Base-by-base conservation (phyloP, 2,888 invertebrate genomes). In the Stegana nigrithorax region DNA sequence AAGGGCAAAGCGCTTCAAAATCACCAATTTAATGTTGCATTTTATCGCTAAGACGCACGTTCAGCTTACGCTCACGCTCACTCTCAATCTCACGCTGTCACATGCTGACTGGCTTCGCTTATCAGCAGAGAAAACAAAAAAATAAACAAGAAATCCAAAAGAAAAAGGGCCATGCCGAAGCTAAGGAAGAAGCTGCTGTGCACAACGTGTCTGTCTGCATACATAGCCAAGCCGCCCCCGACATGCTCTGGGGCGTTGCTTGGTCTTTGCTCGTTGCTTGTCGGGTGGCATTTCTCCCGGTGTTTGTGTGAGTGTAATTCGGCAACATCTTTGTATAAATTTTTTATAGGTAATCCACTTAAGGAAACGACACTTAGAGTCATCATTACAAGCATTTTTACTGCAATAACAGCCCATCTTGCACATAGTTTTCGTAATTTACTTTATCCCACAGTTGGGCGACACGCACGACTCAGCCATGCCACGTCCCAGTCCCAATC, bases 301-400 rank as follows among this genome's bases (percentile, higher is more conserved):
- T 47, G 10, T 61, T 66, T 59, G 66, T 67, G 65, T 64, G 32
- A 64, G 72, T 68, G 68, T 67, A 73, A 71, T 75, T 63, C 70
- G 74, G 70, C 73, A 75, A 71, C 72, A 73, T 75, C 79, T 73
- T 80, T 73, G 73, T 76, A 82, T 81, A 83, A 73, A 81, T 81
- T 82, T 83, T 84, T 84, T 83, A 84, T 84, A 81, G 85, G 84
- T 84, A 83, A 84, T 84, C 83, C 83, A 84, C 85, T 84, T 84
- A 84, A 83, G 81, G 72, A 82, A 83, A 84, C 81, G 83, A 78
- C 83, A 84, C 84, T 84, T 83, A 83, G 83, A 84, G 83, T 83
- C 83, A 82, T 84, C 85, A 84, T 84, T 84, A 84, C 84, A 84
- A 84, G 81, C 80, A 75, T 80, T 84, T 83, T 83, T 82, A 83